Evolutionary conservation across 2,797 vertebrate species (phyloP).

Genomic region (Eulemur coronatus): DNA sequence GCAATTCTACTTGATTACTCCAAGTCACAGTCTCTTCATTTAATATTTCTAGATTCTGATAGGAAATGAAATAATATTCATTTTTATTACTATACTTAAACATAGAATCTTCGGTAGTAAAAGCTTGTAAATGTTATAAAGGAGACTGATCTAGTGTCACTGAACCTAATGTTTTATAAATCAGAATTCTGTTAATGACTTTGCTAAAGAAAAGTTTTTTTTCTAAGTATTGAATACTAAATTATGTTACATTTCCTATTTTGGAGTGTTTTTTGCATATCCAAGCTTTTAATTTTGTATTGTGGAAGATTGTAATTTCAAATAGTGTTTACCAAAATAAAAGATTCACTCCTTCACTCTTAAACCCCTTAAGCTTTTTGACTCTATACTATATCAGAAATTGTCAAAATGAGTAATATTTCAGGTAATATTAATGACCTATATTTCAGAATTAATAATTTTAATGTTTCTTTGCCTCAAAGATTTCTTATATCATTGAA

Average conservation of each 20-base stretch:
- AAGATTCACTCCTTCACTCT: background rate
- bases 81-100: conserved; percentile 69
- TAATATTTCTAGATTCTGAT: conserved; percentile 48
- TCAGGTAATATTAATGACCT: background rate
- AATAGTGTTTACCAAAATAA: background rate
- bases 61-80: conserved; percentile 61
- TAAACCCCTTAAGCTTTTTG: background rate
- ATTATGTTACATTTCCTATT: background rate
- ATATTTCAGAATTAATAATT: background rate
- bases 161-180: conserved; percentile 44
- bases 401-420: background rate
- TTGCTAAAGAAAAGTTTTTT: background rate
- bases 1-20: background rate
- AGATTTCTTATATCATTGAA: background rate
- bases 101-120: conserved; percentile 23
- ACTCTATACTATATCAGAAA: background rate
- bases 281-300: background rate
- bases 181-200: background rate
- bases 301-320: background rate
- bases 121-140: conserved; percentile 37
- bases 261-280: background rate
- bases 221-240: background rate
- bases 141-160: background rate
- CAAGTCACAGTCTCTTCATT: conserved; percentile 1
- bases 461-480: background rate